A percentile compares a stretch with the other conserved stretches of the same genome.
These are phyloP conservation scores for Drosophila pachea DNA, from an alignment of 1,140 invertebrate species.

Conservation along the genomic window DNA sequence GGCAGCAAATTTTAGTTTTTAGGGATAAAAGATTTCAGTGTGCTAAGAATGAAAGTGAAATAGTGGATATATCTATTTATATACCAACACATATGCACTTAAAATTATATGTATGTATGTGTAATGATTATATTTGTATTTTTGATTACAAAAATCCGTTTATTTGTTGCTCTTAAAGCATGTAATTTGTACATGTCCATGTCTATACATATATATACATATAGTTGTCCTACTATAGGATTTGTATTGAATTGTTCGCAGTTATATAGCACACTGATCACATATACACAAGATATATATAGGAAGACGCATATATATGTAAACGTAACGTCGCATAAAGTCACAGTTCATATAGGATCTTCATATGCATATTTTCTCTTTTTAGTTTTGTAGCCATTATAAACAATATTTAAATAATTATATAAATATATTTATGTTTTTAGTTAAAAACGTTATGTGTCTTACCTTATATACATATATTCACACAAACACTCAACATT, in stretches of 20 bases:
- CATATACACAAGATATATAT: slow-evolving; percentile 16
- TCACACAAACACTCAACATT: slow-evolving; percentile 50
- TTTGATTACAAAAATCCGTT: slow-evolving; percentile 27
- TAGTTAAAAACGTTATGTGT: slow-evolving; percentile 68
- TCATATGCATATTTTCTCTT: slow-evolving; percentile 42
- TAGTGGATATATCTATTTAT: slow-evolving; percentile 1
- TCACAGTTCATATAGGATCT: slow-evolving; percentile 49
- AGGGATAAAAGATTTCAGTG: slow-evolving; percentile 26
- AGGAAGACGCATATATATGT: slow-evolving; percentile 25
- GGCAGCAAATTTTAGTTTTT: slow-evolving; percentile 42
- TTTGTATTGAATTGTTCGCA: slow-evolving; percentile 22
- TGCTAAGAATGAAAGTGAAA: slow-evolving; percentile 22
- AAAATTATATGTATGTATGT: slow-evolving; percentile 6
- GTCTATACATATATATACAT: background rate
- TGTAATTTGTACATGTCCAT: slow-evolving; percentile 5
- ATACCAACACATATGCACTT: background rate
- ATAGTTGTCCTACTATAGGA: slow-evolving; percentile 4
- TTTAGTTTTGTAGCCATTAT: slow-evolving; percentile 54
- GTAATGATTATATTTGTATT: slow-evolving; percentile 41
- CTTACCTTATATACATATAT: slow-evolving; percentile 52
- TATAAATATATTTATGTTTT: slow-evolving; percentile 50
- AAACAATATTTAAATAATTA: slow-evolving; percentile 47
- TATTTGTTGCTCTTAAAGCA: slow-evolving; percentile 32
- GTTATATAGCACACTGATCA: slow-evolving; percentile 10
- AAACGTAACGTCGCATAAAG: slow-evolving; percentile 37